Evolutionary conservation across 2,797 vertebrate genomes (phyloP), one percentile per base, ranked within the genome.

Genomic region (Hydrolagus colliei): DNA sequence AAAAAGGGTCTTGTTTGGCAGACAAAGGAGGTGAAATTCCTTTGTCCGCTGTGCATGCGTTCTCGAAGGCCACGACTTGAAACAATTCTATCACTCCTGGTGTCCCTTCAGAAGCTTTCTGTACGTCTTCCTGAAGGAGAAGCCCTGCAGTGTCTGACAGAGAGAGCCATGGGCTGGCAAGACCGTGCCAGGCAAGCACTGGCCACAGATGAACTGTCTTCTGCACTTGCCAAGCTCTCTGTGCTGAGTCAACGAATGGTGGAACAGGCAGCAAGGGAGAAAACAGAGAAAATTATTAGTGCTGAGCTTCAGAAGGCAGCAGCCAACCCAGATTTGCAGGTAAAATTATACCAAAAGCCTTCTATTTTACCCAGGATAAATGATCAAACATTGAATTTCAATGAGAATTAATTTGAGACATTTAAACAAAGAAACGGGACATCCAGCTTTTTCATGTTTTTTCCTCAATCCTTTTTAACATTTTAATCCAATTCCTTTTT

Each of bases 161-260:
- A 99, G 91, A 94, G 98, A 18, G 97, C 97, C 77, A 99, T 99
- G 98, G 95, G 97, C 90, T 99, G 98, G 98, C 98, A 99, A 93
- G 98, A 99, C 89, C 93, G 96, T n/a, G 98, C 98, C 0, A 96
- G 98, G 20, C 98, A 98, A 90, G 92, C 98, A 7, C 90, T 99
- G 86, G 98, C 98, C 88, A 99, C 98, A 0, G 96, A 97, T 0
- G 97, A 99, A 90, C 91, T 99, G 52, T 99, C 98, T 0, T 99
- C 97, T 0, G 98, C 98, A 0, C 89, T 99, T 90, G 98, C 98
- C 71, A 99, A 99, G 90, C 94, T 99, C 12, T 99, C 98, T 0
- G 97, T 99, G 84, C 94, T 99, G 87, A 99, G 97, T 88, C 97
- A 99, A 92, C 93, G 97, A 0, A 98, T 99, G 98, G 97, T 99